phyloP scores from a whole-genome alignment of 2,113 vertebrate genomes.

The Danionella cerebrum region DNA sequence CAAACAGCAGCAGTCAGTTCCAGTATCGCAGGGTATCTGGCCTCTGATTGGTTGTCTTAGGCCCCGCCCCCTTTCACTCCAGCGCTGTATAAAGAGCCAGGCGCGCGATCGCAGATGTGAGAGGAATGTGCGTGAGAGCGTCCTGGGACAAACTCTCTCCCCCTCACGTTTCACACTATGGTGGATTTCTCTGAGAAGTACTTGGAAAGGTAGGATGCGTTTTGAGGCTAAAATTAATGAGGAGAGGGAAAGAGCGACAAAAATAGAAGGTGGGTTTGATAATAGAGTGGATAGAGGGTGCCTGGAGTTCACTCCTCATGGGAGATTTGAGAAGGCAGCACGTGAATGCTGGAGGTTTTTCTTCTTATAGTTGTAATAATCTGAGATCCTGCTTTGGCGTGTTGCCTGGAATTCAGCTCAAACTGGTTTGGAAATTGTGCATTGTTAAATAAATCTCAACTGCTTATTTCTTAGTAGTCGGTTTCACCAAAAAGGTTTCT shows the following conservation, averaged over 20 bases:
- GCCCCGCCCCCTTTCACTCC: conserved; percentile 41
- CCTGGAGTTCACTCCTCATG: conserved; percentile 39
- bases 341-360: not conserved
- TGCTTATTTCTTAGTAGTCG: too few relatives aligned
- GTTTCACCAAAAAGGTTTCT: too few relatives aligned
- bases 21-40: too few relatives aligned
- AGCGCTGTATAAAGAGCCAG: conserved; percentile 58
- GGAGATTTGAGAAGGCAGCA: conserved; percentile 32
- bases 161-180: conserved; percentile 66
- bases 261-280: not conserved
- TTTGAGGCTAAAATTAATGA: conserved; percentile 29
- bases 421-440: too few relatives aligned
- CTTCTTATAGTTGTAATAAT: not conserved
- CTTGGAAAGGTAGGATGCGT: conserved; percentile 75
- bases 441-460: too few relatives aligned
- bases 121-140: conserved; percentile 61
- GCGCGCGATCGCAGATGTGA: conserved; percentile 47
- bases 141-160: conserved; percentile 41
- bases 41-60: conserved; percentile 61
- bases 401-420: too few relatives aligned
- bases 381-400: too few relatives aligned
- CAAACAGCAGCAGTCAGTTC: not conserved
- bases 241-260: not conserved
- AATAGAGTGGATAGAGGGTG: not conserved
- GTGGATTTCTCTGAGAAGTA: conserved; percentile 81